phyloP scores from a whole-genome alignment of 2,797 vertebrate species.

The Myotis vivesi region DNA sequence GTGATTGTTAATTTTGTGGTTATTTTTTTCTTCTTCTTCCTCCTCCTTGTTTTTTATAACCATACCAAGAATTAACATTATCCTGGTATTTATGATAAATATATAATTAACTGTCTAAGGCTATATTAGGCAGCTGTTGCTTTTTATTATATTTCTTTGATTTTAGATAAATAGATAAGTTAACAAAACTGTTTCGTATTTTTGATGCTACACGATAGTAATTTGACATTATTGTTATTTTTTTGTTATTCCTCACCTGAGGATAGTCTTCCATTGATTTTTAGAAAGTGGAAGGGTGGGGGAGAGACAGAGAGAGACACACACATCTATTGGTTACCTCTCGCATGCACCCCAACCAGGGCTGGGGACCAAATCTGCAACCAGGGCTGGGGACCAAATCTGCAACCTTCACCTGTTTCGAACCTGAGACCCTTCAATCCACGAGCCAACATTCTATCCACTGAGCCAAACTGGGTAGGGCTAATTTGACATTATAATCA shows the following conservation, averaged over 20 bases:
- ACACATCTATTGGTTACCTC: too few relatives aligned
- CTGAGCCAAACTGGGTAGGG: too few relatives aligned
- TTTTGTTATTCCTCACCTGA: too few relatives aligned
- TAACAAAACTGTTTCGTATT: not conserved
- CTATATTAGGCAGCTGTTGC: not conserved
- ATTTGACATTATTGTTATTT: not conserved
- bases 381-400: too few relatives aligned
- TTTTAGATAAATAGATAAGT: conserved; percentile 28
- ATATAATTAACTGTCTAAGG: not conserved
- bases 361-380: too few relatives aligned
- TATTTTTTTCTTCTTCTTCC: not conserved
- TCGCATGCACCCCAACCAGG: too few relatives aligned
- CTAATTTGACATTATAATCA: not conserved
- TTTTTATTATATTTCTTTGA: not conserved
- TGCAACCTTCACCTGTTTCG: too few relatives aligned
- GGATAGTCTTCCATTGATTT: too few relatives aligned
- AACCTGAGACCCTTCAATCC: too few relatives aligned
- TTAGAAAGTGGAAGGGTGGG: too few relatives aligned
- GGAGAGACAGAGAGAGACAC: too few relatives aligned
- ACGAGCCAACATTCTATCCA: too few relatives aligned
- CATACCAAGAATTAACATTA: conserved; percentile 18
- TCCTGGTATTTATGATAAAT: not conserved
- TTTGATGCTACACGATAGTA: not conserved
- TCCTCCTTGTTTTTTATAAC: not conserved
- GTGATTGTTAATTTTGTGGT: not conserved